Base-by-base conservation (phyloP, 2,113 vertebrate species). In the Myiozetetes cayanensis region DNA sequence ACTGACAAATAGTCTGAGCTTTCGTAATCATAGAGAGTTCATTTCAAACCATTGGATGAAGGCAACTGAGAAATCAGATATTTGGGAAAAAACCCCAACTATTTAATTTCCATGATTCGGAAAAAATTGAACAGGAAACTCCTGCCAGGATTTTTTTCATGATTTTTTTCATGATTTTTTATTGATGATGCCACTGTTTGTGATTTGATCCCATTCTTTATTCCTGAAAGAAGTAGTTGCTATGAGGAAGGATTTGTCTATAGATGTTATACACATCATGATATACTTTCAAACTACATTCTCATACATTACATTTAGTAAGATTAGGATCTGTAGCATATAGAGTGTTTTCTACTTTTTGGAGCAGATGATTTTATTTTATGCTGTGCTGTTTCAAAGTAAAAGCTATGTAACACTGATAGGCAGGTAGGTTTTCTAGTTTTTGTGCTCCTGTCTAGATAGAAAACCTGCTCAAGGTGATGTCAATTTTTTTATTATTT, bases 11-110 rank as follows among this genome's bases (percentile, higher is more conserved):
- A 25, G 3, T 8, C 17, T 41, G 44, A 86, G 30, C 44, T 90
- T 74, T 63, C 67, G 6, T 87, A 91, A 58, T 14, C 28, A 27
- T 39, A 14, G 83, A 21, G 10, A 72, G 24, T 73, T 83, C 3
- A 28, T 58, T 73, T 73, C 58, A 81, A 25, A 41, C 8, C 63
- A 66, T 53, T 14, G 59, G 30, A 35, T 63, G 12, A 89, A 77
- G 21, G 14, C 15, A 63, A 35, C 25, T 27, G 31, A 56, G 49
- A 74, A 96, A 79, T 9, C 11, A 53, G 35, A 8, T 56, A 84
- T 53, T 77, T 79, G 20, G 10, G 0, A 3, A 3, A 12, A 63
- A 53, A 28, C 16, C 0, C 1, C 1, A 18, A 55, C 14, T 86
- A 35, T 47, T 55, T 2, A 1, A 49, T 73, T 88, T 89, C 28